Percentiles rank a stretch among this genome's conserved stretches.
Evolutionary conservation across 1,140 invertebrate species (phyloP).

Genomic region (Drosophila virilis): DNA sequence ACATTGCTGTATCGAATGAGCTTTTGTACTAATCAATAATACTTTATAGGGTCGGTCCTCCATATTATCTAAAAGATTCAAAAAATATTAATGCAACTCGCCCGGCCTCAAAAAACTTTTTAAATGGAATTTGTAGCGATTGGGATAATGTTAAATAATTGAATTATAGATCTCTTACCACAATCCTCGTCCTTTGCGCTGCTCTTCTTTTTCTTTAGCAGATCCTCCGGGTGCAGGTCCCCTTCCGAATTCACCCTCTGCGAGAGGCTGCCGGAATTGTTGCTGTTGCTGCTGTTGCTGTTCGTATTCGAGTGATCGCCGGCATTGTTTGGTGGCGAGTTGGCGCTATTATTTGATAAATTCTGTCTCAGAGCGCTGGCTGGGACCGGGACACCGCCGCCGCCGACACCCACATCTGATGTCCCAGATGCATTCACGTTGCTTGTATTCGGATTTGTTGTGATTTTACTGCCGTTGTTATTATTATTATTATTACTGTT

Average conservation of each 20-base stretch:
- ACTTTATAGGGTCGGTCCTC: too few species aligned
- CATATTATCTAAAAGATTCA: too few species aligned
- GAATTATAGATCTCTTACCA: conserved; percentile 28
- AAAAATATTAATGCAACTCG: too few species aligned
- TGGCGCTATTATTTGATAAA: conserved; percentile 41
- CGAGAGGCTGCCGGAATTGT: conserved; percentile 30
- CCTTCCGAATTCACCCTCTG: conserved; percentile 30
- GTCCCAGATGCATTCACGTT: conserved; percentile 4
- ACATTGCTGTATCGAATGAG: too few species aligned
- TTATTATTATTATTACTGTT: conserved; percentile 29
- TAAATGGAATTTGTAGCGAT: too few species aligned
- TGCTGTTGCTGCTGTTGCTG: conserved; percentile 48
- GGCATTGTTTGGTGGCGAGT: conserved; percentile 46
- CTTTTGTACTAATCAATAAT: too few species aligned
- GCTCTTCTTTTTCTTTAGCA: conserved; percentile 56
- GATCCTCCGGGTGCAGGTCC: conserved; percentile 50
- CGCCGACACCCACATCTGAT: not conserved
- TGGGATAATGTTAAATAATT: too few species aligned
- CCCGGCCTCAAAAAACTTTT: too few species aligned
- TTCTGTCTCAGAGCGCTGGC: conserved; percentile 39
- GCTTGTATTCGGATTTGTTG: conserved; percentile 4
- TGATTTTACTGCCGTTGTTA: conserved; percentile 10
- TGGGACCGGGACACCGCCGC: not conserved
- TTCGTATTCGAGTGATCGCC: conserved; percentile 54
- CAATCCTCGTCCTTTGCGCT: conserved; percentile 60